Evolutionary conservation across 2,888 invertebrate species (phyloP).

Genomic region (Ypsolopha scabrella): DNA sequence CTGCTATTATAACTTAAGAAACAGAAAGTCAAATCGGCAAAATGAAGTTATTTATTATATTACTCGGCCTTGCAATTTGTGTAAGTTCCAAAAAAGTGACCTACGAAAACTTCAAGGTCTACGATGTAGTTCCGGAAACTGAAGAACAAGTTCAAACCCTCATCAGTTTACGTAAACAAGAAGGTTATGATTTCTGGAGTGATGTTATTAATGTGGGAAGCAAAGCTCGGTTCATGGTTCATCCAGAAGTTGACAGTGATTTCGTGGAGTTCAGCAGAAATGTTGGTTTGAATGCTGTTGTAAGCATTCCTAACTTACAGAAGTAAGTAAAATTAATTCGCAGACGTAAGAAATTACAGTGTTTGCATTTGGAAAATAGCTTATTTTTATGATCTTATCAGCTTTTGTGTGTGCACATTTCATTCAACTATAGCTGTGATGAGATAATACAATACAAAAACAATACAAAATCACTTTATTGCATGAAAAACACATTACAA

Average conservation of each 20-base stretch:
- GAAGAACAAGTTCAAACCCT: slow-evolving; percentile 58
- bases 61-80: not conserved
- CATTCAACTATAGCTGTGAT: no score
- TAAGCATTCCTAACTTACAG: slow-evolving; percentile 73
- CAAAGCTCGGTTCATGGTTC: slow-evolving; percentile 71
- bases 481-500: no score
- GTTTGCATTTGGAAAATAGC: no score
- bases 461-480: no score
- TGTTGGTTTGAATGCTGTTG: slow-evolving; percentile 35
- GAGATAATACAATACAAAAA: no score
- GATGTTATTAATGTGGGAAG: slow-evolving; percentile 32
- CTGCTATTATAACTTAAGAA: no score
- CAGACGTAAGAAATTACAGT: no score
- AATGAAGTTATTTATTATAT: slow-evolving; percentile 1
- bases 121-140: slow-evolving; percentile 52
- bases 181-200: slow-evolving; percentile 52
- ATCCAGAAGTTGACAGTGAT: slow-evolving; percentile 52
- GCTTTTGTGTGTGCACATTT: no score
- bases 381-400: no score
- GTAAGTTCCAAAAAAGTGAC: slow-evolving; percentile 27
- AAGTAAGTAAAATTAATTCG: slow-evolving; percentile 41
- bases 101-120: slow-evolving; percentile 65
- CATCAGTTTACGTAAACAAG: slow-evolving; percentile 33
- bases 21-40: not conserved
- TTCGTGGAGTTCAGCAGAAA: slow-evolving; percentile 49